A percentile compares a stretch with the other conserved stretches of the same genome.
phyloP scores from a whole-genome alignment of 2,797 vertebrate species.

The Nothura maculosa region DNA sequence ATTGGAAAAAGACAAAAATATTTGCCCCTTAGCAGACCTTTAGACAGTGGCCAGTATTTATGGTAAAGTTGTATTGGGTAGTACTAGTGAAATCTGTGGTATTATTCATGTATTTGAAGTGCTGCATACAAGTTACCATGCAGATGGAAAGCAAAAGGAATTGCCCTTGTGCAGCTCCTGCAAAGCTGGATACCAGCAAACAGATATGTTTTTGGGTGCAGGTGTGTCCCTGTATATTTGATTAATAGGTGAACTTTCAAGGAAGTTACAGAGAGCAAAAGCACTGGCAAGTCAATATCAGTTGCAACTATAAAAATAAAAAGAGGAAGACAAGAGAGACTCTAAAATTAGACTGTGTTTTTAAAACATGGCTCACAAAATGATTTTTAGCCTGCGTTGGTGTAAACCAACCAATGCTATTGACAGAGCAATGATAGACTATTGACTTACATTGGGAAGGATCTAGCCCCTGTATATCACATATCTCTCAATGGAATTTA shows the following conservation, averaged over 20 bases:
- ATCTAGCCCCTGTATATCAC: constrained; percentile 1
- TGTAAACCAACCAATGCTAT: not conserved
- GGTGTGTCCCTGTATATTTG: not conserved
- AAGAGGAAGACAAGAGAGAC: constrained; percentile 4
- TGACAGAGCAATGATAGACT: not conserved
- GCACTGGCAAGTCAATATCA: not conserved
- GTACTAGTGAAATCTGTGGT: not conserved
- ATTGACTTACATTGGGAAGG: not conserved
- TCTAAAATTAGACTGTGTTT: constrained; percentile 34
- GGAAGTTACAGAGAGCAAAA: constrained; percentile 4
- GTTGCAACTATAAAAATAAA: not conserved
- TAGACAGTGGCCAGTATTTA: not conserved
- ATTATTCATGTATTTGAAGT: not conserved
- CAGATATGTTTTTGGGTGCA: not conserved
- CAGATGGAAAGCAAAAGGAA: not conserved
- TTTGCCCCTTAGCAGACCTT: not conserved
- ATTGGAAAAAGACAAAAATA: not conserved
- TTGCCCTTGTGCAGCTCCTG: not conserved
- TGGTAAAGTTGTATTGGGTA: not conserved
- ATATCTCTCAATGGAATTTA: constrained; percentile 26
- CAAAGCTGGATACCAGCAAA: too few species aligned
- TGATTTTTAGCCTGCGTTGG: not conserved
- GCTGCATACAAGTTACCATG: not conserved
- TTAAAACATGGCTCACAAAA: not conserved
- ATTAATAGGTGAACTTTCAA: not conserved